Evolutionary conservation across 2,888 invertebrate species (phyloP), one percentile per base, ranked within the genome.

Genomic region (Heliconius charithonia): DNA sequence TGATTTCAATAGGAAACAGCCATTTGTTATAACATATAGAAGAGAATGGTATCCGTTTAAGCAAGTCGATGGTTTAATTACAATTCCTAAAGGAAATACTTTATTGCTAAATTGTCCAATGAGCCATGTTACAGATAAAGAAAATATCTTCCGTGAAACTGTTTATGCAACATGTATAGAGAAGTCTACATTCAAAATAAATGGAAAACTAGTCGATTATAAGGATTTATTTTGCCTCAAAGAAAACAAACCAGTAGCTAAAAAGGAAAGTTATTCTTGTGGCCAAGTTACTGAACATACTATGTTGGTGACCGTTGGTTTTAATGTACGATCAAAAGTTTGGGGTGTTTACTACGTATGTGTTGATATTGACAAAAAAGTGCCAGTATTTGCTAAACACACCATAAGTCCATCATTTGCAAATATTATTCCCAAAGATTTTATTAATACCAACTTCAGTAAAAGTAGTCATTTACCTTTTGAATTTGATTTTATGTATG

Each of bases 311-410:
- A 80, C 85, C 63, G 79, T 92, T 27, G 89, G 87, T 4, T 91
- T 84, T 72, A 78, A 82, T 45, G 4, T 83, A 3, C 13, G 67
- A 4, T 73, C 29, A 4, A 59, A 70, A 27, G 85, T 86, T 63
- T 41, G 86, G 4, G 81, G 82, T 25, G 86, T 89, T 0, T 92
- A 87, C 56, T 85, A 88, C 76, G 83, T 90, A 7, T 92, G 92
- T 70, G 56, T 88, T 0, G 86, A 90, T 75, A 85, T 81, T 41
- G 56, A 69, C 0, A 85, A 82, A 1, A 86, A 86, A 29, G 69
- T 83, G 3, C 87, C 91, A 3, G 65, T 89, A 22, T 91, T 85
- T 74, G 76, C 87, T 0, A 86, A 84, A 77, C 85, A 88, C 7
- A 78, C 29, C 0, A 77, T 89, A 37, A 32, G 41, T 70, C 62